These are phyloP conservation scores for Dasyprocta punctata DNA, from an alignment of 2,113 vertebrate species.

Conservation along the genomic window DNA sequence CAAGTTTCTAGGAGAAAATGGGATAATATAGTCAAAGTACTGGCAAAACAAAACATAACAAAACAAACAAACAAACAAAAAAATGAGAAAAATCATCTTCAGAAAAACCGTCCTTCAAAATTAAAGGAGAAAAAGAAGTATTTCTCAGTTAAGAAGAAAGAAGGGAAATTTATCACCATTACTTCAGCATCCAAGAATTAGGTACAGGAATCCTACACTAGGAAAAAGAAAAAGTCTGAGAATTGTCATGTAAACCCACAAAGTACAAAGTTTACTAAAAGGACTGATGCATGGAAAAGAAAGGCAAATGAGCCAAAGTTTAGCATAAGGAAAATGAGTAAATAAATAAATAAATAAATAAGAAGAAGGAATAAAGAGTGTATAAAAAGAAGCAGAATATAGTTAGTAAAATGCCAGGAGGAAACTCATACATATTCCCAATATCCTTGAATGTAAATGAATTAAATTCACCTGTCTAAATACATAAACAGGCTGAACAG, in stretches of 20 bases:
- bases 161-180: background rate
- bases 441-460: background rate
- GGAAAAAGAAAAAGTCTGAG: background rate
- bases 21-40: background rate
- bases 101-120: background rate
- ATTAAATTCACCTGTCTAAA: background rate
- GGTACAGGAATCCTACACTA: background rate
- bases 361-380: background rate
- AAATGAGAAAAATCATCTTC: background rate
- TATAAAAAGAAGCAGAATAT: background rate
- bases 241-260: background rate
- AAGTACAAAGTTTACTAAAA: background rate
- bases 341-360: background rate
- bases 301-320: background rate
- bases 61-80: background rate
- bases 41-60: too few species aligned
- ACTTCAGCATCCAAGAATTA: background rate
- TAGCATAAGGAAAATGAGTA: background rate
- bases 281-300: background rate
- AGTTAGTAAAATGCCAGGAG: background rate
- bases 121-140: background rate
- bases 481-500: background rate
- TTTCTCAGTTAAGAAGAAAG: background rate
- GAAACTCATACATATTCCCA: background rate
- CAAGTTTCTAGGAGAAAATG: background rate